These are phyloP conservation scores for Tinamus major DNA, from an alignment of 2,797 vertebrate species.

Conservation along the genomic window DNA sequence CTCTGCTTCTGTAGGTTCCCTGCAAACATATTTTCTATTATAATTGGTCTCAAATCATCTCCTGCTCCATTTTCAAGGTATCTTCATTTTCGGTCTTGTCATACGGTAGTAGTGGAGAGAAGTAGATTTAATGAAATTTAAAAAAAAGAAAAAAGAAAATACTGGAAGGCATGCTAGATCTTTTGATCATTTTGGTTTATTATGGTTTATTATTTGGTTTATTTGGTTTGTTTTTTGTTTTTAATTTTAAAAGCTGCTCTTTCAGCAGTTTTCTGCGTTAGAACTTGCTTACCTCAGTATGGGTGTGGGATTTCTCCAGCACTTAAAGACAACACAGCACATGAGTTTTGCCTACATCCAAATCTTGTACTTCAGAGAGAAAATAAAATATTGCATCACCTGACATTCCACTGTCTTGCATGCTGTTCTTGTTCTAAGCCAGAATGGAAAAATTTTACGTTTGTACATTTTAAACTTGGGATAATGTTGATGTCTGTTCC, in stretches of 20 bases:
- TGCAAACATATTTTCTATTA: neutral
- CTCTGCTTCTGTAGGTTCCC: neutral
- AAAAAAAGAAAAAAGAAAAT: neutral
- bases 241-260: neutral
- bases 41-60: neutral
- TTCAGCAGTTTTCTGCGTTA: neutral
- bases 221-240: neutral
- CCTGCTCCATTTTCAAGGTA: neutral
- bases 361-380: conserved; percentile 18
- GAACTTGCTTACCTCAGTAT: neutral
- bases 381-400: conserved; percentile 36
- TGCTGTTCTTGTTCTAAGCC: conserved; percentile 62
- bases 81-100: neutral
- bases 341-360: conserved; percentile 50
- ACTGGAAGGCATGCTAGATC: neutral
- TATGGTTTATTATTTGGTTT: too few relatives aligned
- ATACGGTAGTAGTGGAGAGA: neutral
- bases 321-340: conserved; percentile 31
- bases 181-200: neutral
- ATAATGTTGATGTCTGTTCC: conserved; percentile 58
- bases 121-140: neutral
- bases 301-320: neutral
- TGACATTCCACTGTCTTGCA: conserved; percentile 68
- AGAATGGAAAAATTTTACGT: conserved; percentile 1
- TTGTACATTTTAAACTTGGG: conserved; percentile 43